These are phyloP conservation scores for Drosophila longiperda DNA, from an alignment of 2,888 invertebrate genomes.

Conservation along the genomic window DNA sequence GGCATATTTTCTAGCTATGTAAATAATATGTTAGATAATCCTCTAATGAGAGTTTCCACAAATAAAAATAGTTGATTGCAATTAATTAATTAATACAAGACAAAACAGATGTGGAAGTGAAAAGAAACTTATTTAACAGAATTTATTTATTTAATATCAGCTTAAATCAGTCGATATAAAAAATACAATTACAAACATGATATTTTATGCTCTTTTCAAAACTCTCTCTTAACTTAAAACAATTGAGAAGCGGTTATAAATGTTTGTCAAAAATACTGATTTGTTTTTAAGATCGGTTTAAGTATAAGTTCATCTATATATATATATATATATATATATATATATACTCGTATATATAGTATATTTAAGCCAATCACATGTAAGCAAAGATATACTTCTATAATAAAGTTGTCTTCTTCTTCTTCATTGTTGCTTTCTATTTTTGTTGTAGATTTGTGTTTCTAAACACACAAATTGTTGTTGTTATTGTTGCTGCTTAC, in stretches of 20 bases:
- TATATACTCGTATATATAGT: no score
- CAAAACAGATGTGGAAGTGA: rapidly evolving
- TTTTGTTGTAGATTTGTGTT: constrained; percentile 16
- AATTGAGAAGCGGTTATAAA: not conserved
- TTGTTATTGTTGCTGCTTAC: constrained; percentile 13
- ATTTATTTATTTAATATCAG: not conserved
- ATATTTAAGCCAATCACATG: not conserved
- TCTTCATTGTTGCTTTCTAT: constrained; percentile 10
- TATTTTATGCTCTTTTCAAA: not conserved
- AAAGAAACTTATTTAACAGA: not conserved
- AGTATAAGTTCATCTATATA: no score
- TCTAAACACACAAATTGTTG: constrained; percentile 2
- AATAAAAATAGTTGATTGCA: not conserved
- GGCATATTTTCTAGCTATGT: rapidly evolving
- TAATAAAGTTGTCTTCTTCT: not conserved
- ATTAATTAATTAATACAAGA: no score
- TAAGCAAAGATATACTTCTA: not conserved
- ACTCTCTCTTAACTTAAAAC: not conserved
- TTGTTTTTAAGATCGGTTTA: not conserved
- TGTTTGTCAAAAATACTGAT: not conserved
- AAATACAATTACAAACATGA: not conserved
- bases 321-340: no score
- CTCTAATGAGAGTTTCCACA: not conserved
- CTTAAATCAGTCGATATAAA: not conserved
- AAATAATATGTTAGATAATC: not conserved